Percentiles rank a stretch among this genome's conserved stretches.
Evolutionary conservation across 1,140 invertebrate species (phyloP).

Genomic region (Pemphigus obesinymphae): DNA sequence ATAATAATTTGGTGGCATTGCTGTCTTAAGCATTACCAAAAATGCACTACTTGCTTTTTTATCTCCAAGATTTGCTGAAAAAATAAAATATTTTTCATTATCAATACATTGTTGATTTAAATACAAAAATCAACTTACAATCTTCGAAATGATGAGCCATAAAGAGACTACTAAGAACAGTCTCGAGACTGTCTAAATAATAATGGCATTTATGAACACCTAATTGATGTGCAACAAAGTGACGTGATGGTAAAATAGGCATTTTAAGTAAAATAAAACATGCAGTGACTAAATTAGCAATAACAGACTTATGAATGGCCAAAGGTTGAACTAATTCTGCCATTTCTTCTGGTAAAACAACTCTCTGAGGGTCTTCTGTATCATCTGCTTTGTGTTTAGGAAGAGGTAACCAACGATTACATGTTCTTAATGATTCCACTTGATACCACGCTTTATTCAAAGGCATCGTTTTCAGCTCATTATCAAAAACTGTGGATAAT

Average conservation of each 20-base stretch:
- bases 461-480: slow-evolving; percentile 19
- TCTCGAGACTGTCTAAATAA: slow-evolving; percentile 33
- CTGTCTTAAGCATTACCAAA: slow-evolving; percentile 23
- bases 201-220: slow-evolving; percentile 29
- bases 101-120: not conserved
- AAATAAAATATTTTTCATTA: not conserved
- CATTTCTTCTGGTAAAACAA: slow-evolving; percentile 61
- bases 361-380: slow-evolving; percentile 56
- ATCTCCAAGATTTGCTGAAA: not conserved
- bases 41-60: slow-evolving; percentile 20
- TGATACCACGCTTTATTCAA: slow-evolving; percentile 55
- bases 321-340: slow-evolving; percentile 62
- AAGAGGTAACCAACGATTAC: slow-evolving; percentile 59
- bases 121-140: slow-evolving; percentile 6
- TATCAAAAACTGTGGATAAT: slow-evolving; percentile 4
- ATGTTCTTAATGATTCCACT: slow-evolving; percentile 60
- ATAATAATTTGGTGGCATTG: slow-evolving; percentile 36
- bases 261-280: slow-evolving; percentile 37
- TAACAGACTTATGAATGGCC: slow-evolving; percentile 48
- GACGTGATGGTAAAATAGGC: slow-evolving; percentile 19
- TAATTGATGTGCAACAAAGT: slow-evolving; percentile 21
- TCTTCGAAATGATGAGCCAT: slow-evolving; percentile 36
- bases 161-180: slow-evolving; percentile 24
- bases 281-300: not conserved
- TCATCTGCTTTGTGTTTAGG: slow-evolving; percentile 50